A percentile compares a stretch with the other conserved stretches of the same genome.
Conservation (phyloP, 2,113 vertebrate genomes). For the Rousettus leschenaultii region DNA sequence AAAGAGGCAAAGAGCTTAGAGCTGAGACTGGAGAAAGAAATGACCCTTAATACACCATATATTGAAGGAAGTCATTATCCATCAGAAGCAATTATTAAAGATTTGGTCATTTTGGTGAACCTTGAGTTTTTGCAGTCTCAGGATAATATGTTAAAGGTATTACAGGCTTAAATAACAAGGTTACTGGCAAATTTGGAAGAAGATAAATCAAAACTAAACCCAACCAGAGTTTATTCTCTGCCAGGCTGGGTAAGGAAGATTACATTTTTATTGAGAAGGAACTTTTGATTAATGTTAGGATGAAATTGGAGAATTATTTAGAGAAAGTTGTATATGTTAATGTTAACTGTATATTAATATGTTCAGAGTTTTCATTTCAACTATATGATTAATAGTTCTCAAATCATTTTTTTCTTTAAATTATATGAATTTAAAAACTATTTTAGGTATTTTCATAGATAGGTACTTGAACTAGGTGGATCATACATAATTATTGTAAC, state of each 20-base stretch:
- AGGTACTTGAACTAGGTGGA: not conserved
- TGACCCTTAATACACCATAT: not conserved
- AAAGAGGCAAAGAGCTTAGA: not conserved
- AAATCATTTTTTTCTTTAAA: not conserved
- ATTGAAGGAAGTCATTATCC: not conserved
- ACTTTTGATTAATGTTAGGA: not conserved
- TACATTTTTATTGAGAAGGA: not conserved
- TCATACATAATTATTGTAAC: not conserved
- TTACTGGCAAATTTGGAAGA: not conserved
- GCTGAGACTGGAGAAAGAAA: not conserved
- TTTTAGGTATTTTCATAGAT: not conserved
- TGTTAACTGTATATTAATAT: not conserved
- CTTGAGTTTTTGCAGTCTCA: not conserved
- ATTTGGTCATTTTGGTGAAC: not conserved
- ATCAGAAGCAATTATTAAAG: not conserved
- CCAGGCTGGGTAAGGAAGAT: not conserved
- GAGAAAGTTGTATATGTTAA: not conserved
- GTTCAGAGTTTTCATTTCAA: not conserved
- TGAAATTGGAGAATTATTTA: not conserved
- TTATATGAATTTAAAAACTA: not conserved
- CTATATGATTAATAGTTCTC: not conserved
- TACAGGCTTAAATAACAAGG: not conserved
- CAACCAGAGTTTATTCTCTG: not conserved
- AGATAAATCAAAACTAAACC: not conserved
- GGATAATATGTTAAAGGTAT: not conserved